These are phyloP conservation scores for Sthenelais limicola DNA, from an alignment of 2,888 invertebrate species.

Conservation along the genomic window DNA sequence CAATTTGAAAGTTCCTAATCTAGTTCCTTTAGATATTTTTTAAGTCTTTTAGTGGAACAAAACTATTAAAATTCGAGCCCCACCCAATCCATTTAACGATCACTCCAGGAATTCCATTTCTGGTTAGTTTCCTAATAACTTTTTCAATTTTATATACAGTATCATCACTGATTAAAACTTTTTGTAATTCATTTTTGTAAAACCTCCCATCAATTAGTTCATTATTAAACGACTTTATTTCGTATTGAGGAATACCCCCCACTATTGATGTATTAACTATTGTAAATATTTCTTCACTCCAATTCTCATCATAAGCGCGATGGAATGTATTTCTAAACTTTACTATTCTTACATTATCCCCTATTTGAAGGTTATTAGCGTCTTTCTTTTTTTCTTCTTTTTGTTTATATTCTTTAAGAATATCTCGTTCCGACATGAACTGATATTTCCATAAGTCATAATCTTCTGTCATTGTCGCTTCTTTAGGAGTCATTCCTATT, in stretches of 20 bases:
- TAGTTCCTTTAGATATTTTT: too few species aligned
- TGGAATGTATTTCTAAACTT: not conserved
- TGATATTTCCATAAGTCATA: not conserved
- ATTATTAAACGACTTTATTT: not conserved
- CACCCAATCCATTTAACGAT: conserved; percentile 1
- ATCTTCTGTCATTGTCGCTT: not conserved
- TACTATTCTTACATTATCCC: not conserved
- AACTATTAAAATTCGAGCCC: not conserved
- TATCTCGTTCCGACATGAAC: not conserved
- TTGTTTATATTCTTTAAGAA: too few species aligned
- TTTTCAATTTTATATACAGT: conserved; percentile 5
- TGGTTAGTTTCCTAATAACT: not conserved
- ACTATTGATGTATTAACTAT: not conserved
- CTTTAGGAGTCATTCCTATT: not conserved
- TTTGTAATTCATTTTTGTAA: conserved; percentile 13
- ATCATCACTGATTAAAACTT: not conserved
- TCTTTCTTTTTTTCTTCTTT: too few species aligned
- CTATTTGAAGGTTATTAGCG: too few species aligned
- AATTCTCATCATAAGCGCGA: not conserved
- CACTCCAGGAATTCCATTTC: not conserved
- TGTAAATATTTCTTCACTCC: conserved; percentile 11
- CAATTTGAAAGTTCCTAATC: too few species aligned
- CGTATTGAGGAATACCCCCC: not conserved
- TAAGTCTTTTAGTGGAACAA: not conserved
- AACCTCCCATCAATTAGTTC: not conserved